These are phyloP conservation scores for Bradypus variegatus DNA, from an alignment of 2,797 vertebrate species.

Conservation along the genomic window DNA sequence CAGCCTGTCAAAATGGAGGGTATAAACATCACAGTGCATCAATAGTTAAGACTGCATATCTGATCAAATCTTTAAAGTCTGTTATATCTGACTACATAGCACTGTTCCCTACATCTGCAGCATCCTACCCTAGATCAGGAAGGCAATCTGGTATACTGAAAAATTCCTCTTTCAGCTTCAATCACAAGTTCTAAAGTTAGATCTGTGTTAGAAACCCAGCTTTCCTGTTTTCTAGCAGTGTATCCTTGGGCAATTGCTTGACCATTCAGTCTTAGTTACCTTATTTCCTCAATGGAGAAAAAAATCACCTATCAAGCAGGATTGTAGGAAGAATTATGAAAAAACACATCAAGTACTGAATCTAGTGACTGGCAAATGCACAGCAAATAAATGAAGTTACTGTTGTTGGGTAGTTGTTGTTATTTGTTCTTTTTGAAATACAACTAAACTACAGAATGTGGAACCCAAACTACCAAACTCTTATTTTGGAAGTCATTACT, in stretches of 20 bases:
- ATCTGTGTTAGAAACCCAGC: constrained; percentile 7
- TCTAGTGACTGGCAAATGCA: not conserved
- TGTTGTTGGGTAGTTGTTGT: not conserved
- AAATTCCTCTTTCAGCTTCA: constrained; percentile 23
- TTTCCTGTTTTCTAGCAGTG: not conserved
- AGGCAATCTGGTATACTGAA: constrained; percentile 18
- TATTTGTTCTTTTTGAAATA: constrained; percentile 26
- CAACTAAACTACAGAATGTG: constrained; percentile 6
- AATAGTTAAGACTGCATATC: not conserved
- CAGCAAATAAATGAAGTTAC: not conserved
- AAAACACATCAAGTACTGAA: not conserved
- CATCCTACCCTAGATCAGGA: constrained; percentile 11
- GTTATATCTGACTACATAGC: constrained; percentile 11
- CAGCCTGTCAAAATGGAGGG: not conserved
- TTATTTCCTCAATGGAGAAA: not conserved
- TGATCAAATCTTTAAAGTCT: constrained; percentile 18
- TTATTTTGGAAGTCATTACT: not conserved
- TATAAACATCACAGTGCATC: not conserved
- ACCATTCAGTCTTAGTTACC: not conserved
- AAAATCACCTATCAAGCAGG: not conserved
- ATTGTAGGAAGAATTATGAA: not conserved
- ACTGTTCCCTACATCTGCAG: constrained; percentile 26
- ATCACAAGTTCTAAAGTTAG: constrained; percentile 11
- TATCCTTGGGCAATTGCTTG: not conserved
- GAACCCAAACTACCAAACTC: constrained; percentile 30